A percentile compares a stretch with the other conserved stretches of the same genome.
Evolutionary conservation across 2,888 invertebrate species (phyloP).

Genomic region (Monochamus alternatus): DNA sequence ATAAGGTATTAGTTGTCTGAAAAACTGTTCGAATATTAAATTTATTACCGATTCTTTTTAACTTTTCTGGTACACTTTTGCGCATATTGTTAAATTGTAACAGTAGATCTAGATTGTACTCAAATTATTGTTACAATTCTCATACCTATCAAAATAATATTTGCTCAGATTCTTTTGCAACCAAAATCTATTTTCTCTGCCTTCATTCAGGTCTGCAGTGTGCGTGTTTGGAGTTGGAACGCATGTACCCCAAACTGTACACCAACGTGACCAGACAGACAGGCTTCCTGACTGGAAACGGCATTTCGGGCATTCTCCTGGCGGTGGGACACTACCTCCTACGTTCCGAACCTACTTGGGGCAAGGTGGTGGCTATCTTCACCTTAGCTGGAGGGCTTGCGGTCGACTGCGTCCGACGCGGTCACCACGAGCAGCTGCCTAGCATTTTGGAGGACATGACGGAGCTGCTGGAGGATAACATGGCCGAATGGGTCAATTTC

Average conservation of each 20-base stretch:
- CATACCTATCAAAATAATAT: too few species aligned
- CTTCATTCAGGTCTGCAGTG: conserved; percentile 72
- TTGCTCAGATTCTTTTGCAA: too few species aligned
- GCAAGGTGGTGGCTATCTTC: conserved; percentile 85
- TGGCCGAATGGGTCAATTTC: conserved; percentile 85
- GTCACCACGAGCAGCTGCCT: conserved; percentile 84
- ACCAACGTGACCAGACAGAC: conserved; percentile 83
- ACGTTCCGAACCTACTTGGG: conserved; percentile 84
- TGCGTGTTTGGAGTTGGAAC: conserved; percentile 77
- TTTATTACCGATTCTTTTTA: too few species aligned
- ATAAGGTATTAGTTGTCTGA: too few species aligned
- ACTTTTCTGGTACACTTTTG: too few species aligned
- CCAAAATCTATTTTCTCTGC: neutral
- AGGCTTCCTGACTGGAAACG: conserved; percentile 73
- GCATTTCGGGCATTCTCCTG: conserved; percentile 77
- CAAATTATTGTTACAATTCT: too few species aligned
- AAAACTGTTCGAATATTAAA: too few species aligned
- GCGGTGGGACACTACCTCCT: conserved; percentile 83
- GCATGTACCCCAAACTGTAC: conserved; percentile 84
- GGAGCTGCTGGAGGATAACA: conserved; percentile 80
- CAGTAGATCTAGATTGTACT: too few species aligned
- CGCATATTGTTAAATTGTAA: too few species aligned
- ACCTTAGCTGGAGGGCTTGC: conserved; percentile 89
- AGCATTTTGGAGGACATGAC: conserved; percentile 85
- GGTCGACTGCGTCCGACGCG: conserved; percentile 83